A percentile compares a stretch with the other conserved stretches of the same genome.
These are phyloP conservation scores for Enchytraeus crypticus DNA, from an alignment of 2,888 invertebrate genomes.

Conservation along the genomic window DNA sequence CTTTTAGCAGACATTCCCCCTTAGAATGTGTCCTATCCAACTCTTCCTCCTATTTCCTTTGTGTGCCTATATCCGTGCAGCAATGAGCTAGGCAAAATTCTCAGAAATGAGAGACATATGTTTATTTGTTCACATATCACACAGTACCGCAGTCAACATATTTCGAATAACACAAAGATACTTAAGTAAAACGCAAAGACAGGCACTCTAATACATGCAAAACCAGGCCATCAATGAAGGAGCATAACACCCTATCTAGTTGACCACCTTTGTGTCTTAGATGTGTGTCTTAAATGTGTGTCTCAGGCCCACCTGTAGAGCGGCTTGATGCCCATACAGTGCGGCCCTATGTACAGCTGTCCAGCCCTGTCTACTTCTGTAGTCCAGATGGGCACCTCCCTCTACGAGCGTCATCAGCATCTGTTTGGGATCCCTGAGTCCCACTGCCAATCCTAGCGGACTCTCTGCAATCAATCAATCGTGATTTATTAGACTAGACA, in stretches of 20 bases:
- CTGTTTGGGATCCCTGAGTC: constrained; percentile 69
- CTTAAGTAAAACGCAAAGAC: neutral
- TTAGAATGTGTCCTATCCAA: no score
- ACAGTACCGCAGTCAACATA: no score
- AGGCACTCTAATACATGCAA: no score
- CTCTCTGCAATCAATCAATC: constrained; percentile 63
- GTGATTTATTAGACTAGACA: neutral
- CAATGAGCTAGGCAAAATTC: no score
- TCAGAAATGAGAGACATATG: no score
- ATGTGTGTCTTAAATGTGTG: neutral
- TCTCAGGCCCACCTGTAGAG: constrained; percentile 38
- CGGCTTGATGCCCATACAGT: constrained; percentile 41
- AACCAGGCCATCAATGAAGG: no score
- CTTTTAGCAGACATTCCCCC: no score
- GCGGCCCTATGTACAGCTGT: constrained; percentile 93
- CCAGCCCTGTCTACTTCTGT: constrained; percentile 76
- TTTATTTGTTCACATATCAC: no score
- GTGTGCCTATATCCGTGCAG: no score
- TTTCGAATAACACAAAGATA: no score
- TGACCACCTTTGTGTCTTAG: neutral
- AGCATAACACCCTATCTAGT: no score
- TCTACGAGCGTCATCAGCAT: constrained; percentile 88
- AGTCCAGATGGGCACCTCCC: constrained; percentile 93
- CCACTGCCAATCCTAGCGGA: constrained; percentile 84
- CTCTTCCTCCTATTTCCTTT: no score